A percentile compares a stretch with the other conserved stretches of the same genome.
Evolutionary conservation across 2,797 vertebrate species (phyloP).

Genomic region (Sebastes dallii): DNA sequence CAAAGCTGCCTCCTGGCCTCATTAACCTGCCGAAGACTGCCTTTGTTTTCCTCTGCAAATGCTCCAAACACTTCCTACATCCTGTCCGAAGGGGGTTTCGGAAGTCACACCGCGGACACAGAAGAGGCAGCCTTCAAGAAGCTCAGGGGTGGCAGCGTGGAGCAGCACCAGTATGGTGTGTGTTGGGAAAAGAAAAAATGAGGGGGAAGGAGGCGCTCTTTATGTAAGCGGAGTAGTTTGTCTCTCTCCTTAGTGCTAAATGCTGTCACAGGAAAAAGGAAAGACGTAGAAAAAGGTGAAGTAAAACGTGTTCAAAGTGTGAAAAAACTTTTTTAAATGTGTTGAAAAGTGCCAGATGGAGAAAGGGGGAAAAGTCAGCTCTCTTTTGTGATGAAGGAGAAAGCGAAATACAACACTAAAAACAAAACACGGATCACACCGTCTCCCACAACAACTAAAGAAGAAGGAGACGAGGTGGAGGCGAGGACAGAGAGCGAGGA

Average conservation of each 20-base stretch:
- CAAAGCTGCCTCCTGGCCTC: constrained; percentile 76
- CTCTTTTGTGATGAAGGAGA: constrained; percentile 22
- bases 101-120: constrained; percentile 10
- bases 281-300: neutral
- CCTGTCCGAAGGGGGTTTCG: constrained; percentile 33
- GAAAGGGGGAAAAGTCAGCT: constrained; percentile 18
- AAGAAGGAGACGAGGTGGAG: constrained; percentile 32
- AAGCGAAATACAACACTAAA: constrained; percentile 19
- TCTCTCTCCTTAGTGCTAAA: neutral
- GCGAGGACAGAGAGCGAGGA: constrained; percentile 36
- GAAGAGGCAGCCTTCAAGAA: constrained; percentile 6
- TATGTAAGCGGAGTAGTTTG: neutral
- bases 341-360: constrained; percentile 37
- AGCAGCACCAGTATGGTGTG: neutral
- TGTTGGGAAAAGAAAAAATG: neutral
- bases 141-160: neutral
- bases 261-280: constrained; percentile 3
- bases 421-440: constrained; percentile 35
- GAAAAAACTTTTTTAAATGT: constrained; percentile 32
- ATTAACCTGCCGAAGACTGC: constrained; percentile 78
- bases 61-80: constrained; percentile 37
- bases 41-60: constrained; percentile 63
- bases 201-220: neutral
- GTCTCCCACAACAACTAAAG: constrained; percentile 35
- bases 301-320: constrained; percentile 11